Conservation (phyloP, 2,113 vertebrate species). For the Junco hyemalis region DNA sequence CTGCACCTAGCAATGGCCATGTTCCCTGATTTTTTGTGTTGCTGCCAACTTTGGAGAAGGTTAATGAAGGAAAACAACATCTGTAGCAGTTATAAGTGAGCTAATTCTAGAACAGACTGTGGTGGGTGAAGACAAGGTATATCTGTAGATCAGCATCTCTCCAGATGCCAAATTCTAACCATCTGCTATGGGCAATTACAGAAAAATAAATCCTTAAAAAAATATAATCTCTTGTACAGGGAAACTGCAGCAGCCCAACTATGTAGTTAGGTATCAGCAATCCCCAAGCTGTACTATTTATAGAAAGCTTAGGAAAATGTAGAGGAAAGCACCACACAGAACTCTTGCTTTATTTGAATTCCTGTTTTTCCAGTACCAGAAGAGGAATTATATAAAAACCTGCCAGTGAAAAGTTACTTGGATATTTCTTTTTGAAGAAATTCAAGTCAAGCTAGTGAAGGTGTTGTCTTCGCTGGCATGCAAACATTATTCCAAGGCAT, state of each 20-base stretch:
- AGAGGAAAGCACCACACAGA: background rate
- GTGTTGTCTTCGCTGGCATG: background rate
- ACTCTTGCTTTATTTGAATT: background rate
- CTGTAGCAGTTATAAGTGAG: background rate
- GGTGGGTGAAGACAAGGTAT: background rate
- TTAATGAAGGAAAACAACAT: slow-evolving; percentile 33
- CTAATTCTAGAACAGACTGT: slow-evolving; percentile 20
- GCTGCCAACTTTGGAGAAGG: background rate
- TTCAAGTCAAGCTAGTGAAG: background rate
- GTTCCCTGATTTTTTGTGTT: background rate
- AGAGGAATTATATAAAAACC: background rate
- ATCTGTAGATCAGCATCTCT: background rate
- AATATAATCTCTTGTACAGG: background rate
- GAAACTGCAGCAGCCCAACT: background rate
- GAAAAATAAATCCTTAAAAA: background rate
- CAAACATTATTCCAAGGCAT: background rate
- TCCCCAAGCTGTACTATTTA: background rate
- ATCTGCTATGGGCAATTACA: background rate
- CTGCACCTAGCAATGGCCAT: background rate
- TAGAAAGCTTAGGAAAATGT: background rate
- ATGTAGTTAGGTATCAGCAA: background rate
- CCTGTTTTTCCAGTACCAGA: background rate
- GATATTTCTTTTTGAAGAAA: background rate
- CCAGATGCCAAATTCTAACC: background rate
- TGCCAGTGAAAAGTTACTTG: background rate